These are phyloP conservation scores for Calliopum simillimum DNA, from an alignment of 2,888 invertebrate species.

Conservation along the genomic window DNA sequence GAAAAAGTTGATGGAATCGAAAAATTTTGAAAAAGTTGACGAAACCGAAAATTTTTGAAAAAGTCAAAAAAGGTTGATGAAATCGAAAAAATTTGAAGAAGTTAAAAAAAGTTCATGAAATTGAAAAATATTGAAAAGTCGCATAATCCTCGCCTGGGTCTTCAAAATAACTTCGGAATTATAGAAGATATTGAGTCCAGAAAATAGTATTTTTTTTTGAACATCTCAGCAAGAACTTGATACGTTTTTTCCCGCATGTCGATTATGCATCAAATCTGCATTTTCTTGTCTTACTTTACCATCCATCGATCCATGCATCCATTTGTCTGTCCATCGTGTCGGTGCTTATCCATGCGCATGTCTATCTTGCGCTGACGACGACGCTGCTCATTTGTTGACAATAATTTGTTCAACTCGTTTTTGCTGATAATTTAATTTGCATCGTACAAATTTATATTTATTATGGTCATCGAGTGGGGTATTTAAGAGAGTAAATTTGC, in stretches of 20 bases:
- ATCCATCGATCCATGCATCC: neutral
- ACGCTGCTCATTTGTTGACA: constrained; percentile 52
- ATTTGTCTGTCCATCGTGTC: constrained; percentile 2
- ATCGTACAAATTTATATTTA: constrained; percentile 62
- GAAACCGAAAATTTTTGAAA: too few relatives aligned
- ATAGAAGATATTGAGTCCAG: too few relatives aligned
- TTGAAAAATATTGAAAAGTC: too few relatives aligned
- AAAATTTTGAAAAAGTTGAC: too few relatives aligned
- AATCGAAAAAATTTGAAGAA: too few relatives aligned
- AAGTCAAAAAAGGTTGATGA: too few relatives aligned
- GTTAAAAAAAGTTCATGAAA: too few relatives aligned
- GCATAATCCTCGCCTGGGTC: too few relatives aligned
- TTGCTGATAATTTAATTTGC: constrained; percentile 63
- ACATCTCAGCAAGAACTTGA: neutral
- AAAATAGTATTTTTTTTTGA: too few relatives aligned
- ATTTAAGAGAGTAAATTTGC: neutral
- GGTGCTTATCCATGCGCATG: neutral
- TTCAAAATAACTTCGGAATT: too few relatives aligned
- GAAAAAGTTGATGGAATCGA: too few relatives aligned
- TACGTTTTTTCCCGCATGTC: neutral
- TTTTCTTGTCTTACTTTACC: neutral
- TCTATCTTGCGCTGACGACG: constrained; percentile 4
- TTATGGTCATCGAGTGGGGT: constrained; percentile 37
- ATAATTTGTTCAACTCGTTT: constrained; percentile 57
- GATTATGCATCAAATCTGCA: neutral